Evolutionary conservation across 2,888 invertebrate species (phyloP), one percentile per base, ranked within the genome.

Genomic region (Ormyrus rosae): DNA sequence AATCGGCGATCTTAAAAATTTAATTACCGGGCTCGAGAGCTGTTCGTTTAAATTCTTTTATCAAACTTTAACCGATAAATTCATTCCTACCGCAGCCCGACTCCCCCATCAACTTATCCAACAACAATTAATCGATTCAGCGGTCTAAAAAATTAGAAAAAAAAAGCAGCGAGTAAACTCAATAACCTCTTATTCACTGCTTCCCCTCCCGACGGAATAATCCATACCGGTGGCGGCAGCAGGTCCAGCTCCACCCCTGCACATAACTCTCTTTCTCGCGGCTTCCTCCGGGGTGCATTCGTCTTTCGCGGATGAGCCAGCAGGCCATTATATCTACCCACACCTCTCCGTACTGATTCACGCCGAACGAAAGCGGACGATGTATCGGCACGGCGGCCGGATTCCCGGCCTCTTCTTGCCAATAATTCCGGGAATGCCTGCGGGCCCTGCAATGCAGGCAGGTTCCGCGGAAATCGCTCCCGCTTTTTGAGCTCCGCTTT

Each of bases 321-420:
- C 56, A 50, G 19, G 6, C 71, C 60, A 51, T 61, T 69, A 69
- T 56, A 51, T 56, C 19, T 34, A 55, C 13, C 19, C 19, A n/a
- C 6, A 13, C 3, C n/a, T 10, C 64, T 34, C 58, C 10, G 70
- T 53, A 48, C 56, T 73, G 73, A 73, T 73, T 73, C 73, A 73
- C 65, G 56, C 64, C 64, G 65, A 73, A 64, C 73, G 73, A 64
- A 34, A 45, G 64, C 56, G 64, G 64, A 65, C 7, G 46, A 53
- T 63, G 63, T 72, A 34, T 34, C 34, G 34, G 34, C 72, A 13
- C 13, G 48, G 56, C 34, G 51, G 11, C 65, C 48, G 73, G 56
- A 64, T 73, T 73, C 73, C 73, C 73, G 34, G 45, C 7, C 71
- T 10, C 50, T 72, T 50, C 64, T 73, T 65, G 73, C 50, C 64